Percentiles rank a stretch among this genome's conserved stretches.
These are phyloP conservation scores for Anguilla pacifica DNA, from an alignment of 2,797 vertebrate genomes.

Conservation along the genomic window DNA sequence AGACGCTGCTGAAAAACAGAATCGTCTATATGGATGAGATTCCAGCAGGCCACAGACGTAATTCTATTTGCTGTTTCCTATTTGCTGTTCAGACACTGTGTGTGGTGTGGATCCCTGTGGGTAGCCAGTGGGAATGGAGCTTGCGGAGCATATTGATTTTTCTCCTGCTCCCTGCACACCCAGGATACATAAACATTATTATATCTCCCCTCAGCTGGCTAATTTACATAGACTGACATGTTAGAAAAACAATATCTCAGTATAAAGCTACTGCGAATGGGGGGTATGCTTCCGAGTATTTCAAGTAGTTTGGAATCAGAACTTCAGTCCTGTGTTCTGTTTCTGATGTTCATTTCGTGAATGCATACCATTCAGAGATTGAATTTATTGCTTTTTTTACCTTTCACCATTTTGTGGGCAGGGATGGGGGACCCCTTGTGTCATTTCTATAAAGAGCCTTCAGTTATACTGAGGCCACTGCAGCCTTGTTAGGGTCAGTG, in stretches of 20 bases:
- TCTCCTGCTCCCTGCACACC: conserved; percentile 40
- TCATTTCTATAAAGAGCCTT: neutral
- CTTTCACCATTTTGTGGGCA: neutral
- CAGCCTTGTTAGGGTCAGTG: neutral
- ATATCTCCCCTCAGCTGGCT: conserved; percentile 51
- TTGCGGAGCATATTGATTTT: conserved; percentile 61
- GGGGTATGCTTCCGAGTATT: neutral
- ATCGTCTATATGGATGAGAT: conserved; percentile 10
- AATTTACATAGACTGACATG: conserved; percentile 46
- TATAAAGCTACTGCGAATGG: neutral
- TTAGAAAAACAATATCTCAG: conserved; percentile 45
- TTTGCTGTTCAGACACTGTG: conserved; percentile 35
- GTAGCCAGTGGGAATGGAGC: conserved; percentile 47
- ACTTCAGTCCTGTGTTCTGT: neutral
- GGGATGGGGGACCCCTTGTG: neutral
- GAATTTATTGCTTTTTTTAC: neutral
- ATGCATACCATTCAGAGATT: neutral
- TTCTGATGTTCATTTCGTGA: neutral
- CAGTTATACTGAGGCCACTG: neutral
- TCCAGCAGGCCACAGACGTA: conserved; percentile 40
- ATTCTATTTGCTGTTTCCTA: conserved; percentile 38
- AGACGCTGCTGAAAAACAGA: neutral
- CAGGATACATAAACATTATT: conserved; percentile 57
- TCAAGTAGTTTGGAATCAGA: neutral
- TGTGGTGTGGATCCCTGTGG: conserved; percentile 47